Conservation (phyloP, 2,888 invertebrate genomes). For the Amiota minor region DNA sequence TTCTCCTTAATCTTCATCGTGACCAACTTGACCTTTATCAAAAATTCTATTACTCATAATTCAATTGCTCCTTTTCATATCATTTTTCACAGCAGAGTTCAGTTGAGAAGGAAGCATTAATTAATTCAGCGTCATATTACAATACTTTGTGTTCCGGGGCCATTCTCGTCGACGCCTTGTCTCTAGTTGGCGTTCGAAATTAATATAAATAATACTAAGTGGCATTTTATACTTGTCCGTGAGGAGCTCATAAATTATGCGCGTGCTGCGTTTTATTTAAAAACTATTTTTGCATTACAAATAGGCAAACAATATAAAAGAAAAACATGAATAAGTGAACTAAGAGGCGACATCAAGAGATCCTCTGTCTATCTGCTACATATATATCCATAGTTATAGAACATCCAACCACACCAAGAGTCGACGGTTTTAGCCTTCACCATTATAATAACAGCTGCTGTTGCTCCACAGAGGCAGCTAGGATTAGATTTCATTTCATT, state of each 20-base stretch:
- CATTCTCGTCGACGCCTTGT: neutral
- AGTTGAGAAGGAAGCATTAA: neutral
- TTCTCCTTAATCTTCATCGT: too few species aligned
- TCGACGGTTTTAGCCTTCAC: too few species aligned
- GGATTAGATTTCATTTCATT: slow-evolving; percentile 16
- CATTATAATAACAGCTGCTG: neutral
- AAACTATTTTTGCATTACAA: slow-evolving; percentile 18
- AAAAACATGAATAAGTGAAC: neutral
- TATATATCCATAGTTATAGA: too few species aligned
- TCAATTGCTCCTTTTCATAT: neutral
- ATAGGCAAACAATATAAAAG: neutral
- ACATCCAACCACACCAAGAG: too few species aligned
- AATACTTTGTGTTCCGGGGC: neutral
- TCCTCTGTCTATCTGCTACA: too few species aligned
- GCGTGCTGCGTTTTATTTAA: slow-evolving; percentile 20
- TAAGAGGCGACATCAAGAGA: neutral
- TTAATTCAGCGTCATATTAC: slow-evolving; percentile 14
- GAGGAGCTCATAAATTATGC: slow-evolving; percentile 22
- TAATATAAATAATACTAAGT: slow-evolving; percentile 27
- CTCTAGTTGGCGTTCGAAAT: slow-evolving; percentile 9
- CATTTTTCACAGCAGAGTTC: too few species aligned
- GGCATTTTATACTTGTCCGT: slow-evolving; percentile 14
- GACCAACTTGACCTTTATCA: slow-evolving; percentile 9
- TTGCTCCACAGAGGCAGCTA: neutral
- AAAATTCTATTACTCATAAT: neutral